These are phyloP conservation scores for Enoplosus armatus DNA, from an alignment of 2,797 vertebrate genomes.

Conservation along the genomic window DNA sequence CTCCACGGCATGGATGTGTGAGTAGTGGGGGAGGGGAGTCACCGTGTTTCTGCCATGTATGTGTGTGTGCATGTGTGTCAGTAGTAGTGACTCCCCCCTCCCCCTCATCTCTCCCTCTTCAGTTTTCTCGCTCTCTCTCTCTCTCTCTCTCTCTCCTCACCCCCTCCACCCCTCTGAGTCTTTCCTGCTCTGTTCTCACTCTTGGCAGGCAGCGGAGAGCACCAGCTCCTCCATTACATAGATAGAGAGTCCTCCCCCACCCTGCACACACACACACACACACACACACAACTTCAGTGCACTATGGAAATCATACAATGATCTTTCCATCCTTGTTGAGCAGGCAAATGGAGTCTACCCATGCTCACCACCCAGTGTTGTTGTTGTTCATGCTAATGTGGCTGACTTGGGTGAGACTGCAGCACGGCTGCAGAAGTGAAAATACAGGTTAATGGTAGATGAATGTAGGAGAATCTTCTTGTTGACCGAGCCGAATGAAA, in stretches of 20 bases:
- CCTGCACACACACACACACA: constrained; percentile 9
- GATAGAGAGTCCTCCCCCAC: constrained; percentile 62
- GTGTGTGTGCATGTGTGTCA: constrained; percentile 62
- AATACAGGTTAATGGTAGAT: not conserved
- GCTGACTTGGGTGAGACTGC: constrained; percentile 1
- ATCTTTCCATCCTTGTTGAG: constrained; percentile 34
- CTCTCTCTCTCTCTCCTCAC: constrained; percentile 47
- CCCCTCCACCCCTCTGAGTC: constrained; percentile 61
- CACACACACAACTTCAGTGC: constrained; percentile 28
- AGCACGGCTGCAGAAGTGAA: not conserved
- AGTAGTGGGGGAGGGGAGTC: constrained; percentile 80
- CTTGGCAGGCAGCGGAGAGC: constrained; percentile 73
- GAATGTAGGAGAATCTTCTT: not conserved
- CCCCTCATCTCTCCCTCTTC: constrained; percentile 42
- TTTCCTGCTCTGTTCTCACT: constrained; percentile 64
- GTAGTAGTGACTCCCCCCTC: constrained; percentile 71
- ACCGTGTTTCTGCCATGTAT: constrained; percentile 56
- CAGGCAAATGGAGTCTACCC: constrained; percentile 37
- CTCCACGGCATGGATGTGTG: constrained; percentile 56
- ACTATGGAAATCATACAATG: constrained; percentile 44
- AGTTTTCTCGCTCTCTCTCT: constrained; percentile 39
- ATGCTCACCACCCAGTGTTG: constrained; percentile 6
- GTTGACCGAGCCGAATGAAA: not conserved
- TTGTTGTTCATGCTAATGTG: constrained; percentile 10
- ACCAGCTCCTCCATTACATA: constrained; percentile 73